Evolutionary conservation across 2,888 invertebrate species (phyloP), one percentile per base, ranked within the genome.

Genomic region (Dascillus cervinus): DNA sequence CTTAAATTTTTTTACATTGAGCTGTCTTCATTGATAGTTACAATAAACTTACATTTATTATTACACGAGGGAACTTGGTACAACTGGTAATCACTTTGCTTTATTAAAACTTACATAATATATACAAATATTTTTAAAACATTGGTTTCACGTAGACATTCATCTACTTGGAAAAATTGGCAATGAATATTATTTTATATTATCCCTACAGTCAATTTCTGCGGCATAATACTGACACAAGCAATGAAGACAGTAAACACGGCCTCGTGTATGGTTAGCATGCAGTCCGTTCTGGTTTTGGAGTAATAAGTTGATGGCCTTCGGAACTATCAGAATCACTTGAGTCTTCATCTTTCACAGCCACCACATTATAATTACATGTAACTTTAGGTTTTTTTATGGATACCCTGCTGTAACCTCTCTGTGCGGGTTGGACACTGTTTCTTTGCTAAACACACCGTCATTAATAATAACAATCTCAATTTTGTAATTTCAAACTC

Each of bases 351-450:
- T 52, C 50, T 47, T 62, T 63, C 40, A 64, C 63, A 36, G 64
- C 57, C 36, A 65, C 65, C 34, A 66, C 64, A 41, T 65, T 66
- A 52, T 66, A 66, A 43, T 66, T 65, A 47, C 66, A 66, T 27
- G 65, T 65, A 30, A 66, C 65, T 50, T 64, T 65, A 24, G 66
- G 65, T 41, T 66, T 65, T 46, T 63, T 63, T 44, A 66, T 66
- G 22, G 66, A 66, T 34, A 66, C 64, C 47, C 58, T 56, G 51
- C 60, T 66, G 50, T 63, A 65, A 30, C 60, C 60, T 12, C 58
- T 41, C 39, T 60, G 61, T 17, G 49, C 41, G 22, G 53, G 45
- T 41, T 61, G 60, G 33, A 62, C 50, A 48, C 55, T 64, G 39
- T 56, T 65, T 48, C 53, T 58, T 64, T 64, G 11, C 21, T 3